Base-by-base conservation (phyloP, 2,113 vertebrate species). In the Paradisaea rubra region DNA sequence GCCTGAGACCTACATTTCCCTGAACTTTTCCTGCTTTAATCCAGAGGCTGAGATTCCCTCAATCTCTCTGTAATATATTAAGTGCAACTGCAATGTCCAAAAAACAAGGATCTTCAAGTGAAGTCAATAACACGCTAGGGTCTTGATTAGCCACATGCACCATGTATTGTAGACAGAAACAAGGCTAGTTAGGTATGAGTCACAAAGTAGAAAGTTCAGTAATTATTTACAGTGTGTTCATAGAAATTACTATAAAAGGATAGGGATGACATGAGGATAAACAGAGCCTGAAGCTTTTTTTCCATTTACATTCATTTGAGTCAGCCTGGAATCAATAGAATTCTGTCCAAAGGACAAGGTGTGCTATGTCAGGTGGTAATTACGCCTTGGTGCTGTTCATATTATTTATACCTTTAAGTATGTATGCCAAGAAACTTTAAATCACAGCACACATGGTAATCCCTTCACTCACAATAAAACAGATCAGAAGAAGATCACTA, bases 211-310 rank as follows among this genome's bases (percentile, higher is more conserved):
- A 94, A 92, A 87, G 74, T 56, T 73, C 4, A 64, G 93, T 95
- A 88, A 69, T 73, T 90, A 88, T 83, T 87, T 78, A 44, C 42
- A 27, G 50, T 1, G 3, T 39, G 23, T 77, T 95, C 81, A 86
- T 92, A 76, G 83, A 93, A 91, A 86, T 95, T 85, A 72, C 94
- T 96, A 90, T 94, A 97, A 86, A 97, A 97, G 93, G 91, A 86
- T 78, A 95, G n/a, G 33, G 33, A 31, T 56, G 63, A 53, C 80
- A 93, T 31, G 27, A 64, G 24, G 41, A 45, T 91, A 95, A 91
- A 81, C 60, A 88, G 65, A 61, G 69, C 83, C 77, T 91, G 37
- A n/a, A 61, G 53, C 35, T 9, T 49, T 91, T 91, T 83, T 61
- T 81, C 35, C 17, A 24, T 11, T 81, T 68, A 18, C 1, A 10